Conservation (phyloP, 2,888 invertebrate genomes). For the Rhagophthalmus giganteus region DNA sequence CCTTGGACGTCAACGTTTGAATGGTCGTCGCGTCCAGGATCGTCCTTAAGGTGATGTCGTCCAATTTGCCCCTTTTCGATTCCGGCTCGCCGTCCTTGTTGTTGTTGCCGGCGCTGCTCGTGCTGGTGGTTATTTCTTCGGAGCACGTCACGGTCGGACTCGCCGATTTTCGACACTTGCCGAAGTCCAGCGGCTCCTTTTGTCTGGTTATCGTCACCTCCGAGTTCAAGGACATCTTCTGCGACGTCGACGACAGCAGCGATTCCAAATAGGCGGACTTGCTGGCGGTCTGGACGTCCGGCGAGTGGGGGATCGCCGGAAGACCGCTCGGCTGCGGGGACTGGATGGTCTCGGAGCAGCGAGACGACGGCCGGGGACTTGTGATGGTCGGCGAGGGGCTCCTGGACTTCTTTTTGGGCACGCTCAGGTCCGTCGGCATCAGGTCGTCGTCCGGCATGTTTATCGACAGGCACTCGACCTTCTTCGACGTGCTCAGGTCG, state of each 20-base stretch:
- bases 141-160: slow-evolving; percentile 77
- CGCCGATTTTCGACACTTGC: slow-evolving; percentile 67
- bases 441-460: slow-evolving; percentile 51
- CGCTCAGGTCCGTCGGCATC: slow-evolving; percentile 63
- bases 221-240: slow-evolving; percentile 61
- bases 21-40: slow-evolving; percentile 53
- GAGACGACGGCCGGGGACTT: slow-evolving; percentile 64
- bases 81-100: slow-evolving; percentile 48
- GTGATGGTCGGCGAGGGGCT: slow-evolving; percentile 55
- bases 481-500: slow-evolving; percentile 42
- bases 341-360: slow-evolving; percentile 72
- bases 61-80: slow-evolving; percentile 58
- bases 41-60: slow-evolving; percentile 57
- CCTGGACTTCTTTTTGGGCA: slow-evolving; percentile 57
- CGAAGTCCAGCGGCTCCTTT: slow-evolving; percentile 71
- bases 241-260: slow-evolving; percentile 61
- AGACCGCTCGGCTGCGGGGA: slow-evolving; percentile 75
- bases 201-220: slow-evolving; percentile 60
- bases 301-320: slow-evolving; percentile 70
- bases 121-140: slow-evolving; percentile 67
- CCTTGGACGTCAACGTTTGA: slow-evolving; percentile 49
- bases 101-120: slow-evolving; percentile 20
- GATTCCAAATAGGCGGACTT: slow-evolving; percentile 66
- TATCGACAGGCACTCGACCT: slow-evolving; percentile 16
- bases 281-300: slow-evolving; percentile 59